Conservation (phyloP, 1,140 invertebrate species). For the Pogonus chalceus region DNA sequence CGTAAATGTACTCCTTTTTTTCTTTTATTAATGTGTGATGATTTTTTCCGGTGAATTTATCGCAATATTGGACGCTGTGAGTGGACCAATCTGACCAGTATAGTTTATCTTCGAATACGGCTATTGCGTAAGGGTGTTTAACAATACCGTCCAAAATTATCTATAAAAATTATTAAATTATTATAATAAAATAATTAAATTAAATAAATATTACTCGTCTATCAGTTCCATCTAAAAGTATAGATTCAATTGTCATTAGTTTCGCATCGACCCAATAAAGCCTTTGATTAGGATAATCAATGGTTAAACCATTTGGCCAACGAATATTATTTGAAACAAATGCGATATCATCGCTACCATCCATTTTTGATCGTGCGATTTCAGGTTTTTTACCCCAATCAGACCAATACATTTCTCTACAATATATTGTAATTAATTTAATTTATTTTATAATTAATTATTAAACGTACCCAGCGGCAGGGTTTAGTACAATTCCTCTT, state of each 20-base stretch:
- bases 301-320: constrained; percentile 82
- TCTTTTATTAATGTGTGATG: constrained; percentile 40
- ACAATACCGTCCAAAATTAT: constrained; percentile 43
- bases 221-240: constrained; percentile 63
- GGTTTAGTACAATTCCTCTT: constrained; percentile 50
- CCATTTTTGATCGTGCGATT: constrained; percentile 75
- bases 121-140: constrained; percentile 70
- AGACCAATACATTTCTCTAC: constrained; percentile 71
- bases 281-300: constrained; percentile 74
- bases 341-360: constrained; percentile 52
- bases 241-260: constrained; percentile 59
- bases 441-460: no score
- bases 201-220: constrained; percentile 37
- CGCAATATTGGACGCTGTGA: constrained; percentile 50
- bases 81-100: constrained; percentile 79
- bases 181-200: not conserved
- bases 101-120: constrained; percentile 76
- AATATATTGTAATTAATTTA: constrained; percentile 17
- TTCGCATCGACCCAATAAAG: constrained; percentile 74
- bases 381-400: constrained; percentile 66
- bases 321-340: constrained; percentile 55
- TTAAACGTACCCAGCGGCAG: constrained; percentile 46
- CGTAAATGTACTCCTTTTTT: constrained; percentile 43
- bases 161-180: constrained; percentile 21
- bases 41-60: constrained; percentile 58